Conservation (phyloP, 2,888 invertebrate genomes). For the Agrypnus murinus region DNA sequence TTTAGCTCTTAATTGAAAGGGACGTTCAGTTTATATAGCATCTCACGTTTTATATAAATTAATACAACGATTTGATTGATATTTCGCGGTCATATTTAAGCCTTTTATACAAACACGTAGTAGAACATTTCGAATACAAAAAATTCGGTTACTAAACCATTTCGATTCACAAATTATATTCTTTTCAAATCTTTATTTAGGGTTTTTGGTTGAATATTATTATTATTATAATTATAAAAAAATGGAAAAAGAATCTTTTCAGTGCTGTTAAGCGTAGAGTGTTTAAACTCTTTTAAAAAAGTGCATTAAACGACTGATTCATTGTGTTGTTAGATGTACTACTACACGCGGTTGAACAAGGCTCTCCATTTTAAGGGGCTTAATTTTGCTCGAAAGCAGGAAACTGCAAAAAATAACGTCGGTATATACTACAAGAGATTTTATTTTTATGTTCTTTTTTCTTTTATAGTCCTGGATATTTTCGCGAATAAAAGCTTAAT, state of each 20-base stretch:
- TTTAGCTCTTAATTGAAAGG: background rate
- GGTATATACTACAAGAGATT: too few relatives aligned
- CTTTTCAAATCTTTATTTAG: background rate
- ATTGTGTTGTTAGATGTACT: conserved; percentile 9
- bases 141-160: too few relatives aligned
- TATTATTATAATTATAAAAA: background rate
- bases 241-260: background rate
- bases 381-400: background rate
- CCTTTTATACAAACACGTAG: too few relatives aligned
- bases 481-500: too few relatives aligned
- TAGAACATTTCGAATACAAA: too few relatives aligned
- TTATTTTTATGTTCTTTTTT: too few relatives aligned
- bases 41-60: too few relatives aligned
- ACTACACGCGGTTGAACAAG: conserved; percentile 9
- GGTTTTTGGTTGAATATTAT: background rate
- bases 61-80: too few relatives aligned
- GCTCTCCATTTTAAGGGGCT: conserved; percentile 7
- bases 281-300: background rate
- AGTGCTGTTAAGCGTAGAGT: background rate
- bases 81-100: too few relatives aligned
- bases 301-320: conserved; percentile 1
- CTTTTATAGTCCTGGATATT: too few relatives aligned
- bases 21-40: background rate
- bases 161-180: too few relatives aligned
- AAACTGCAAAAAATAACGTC: background rate